Conservation (phyloP, 2,888 invertebrate species). For the Anorthoa munda region DNA sequence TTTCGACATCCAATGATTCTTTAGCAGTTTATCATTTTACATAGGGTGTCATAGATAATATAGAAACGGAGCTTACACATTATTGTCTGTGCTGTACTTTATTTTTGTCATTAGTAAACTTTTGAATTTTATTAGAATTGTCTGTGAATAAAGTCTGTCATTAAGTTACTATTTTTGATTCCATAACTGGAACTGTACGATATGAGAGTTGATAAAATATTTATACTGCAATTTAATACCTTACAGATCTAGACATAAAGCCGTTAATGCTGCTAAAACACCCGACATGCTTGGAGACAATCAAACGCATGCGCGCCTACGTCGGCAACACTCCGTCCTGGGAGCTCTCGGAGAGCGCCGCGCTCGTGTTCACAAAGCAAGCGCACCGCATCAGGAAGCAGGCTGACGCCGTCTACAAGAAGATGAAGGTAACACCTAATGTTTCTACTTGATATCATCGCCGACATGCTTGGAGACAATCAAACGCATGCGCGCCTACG, state of each 20-base stretch:
- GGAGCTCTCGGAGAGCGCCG: conserved; percentile 92
- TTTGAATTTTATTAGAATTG: too few relatives aligned
- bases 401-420: conserved; percentile 90
- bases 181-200: too few relatives aligned
- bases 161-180: too few relatives aligned
- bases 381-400: conserved; percentile 93
- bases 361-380: conserved; percentile 92
- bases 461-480: conserved; percentile 95
- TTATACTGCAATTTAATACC: not conserved
- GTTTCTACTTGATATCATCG: not conserved
- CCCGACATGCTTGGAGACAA: conserved; percentile 94
- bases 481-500: conserved; percentile 94
- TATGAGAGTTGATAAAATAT: too few relatives aligned
- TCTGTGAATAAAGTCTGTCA: too few relatives aligned
- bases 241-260: conserved; percentile 90
- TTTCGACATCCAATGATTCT: too few relatives aligned
- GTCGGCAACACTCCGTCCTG: conserved; percentile 95
- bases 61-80: too few relatives aligned
- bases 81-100: too few relatives aligned
- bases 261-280: conserved; percentile 95
- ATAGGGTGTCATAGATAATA: too few relatives aligned
- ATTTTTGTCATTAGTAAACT: too few relatives aligned
- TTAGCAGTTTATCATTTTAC: too few relatives aligned
- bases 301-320: conserved; percentile 94
- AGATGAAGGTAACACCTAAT: conserved; percentile 76